Evolutionary conservation across 2,113 vertebrate genomes (phyloP).

Genomic region (Emberiza fucata): DNA sequence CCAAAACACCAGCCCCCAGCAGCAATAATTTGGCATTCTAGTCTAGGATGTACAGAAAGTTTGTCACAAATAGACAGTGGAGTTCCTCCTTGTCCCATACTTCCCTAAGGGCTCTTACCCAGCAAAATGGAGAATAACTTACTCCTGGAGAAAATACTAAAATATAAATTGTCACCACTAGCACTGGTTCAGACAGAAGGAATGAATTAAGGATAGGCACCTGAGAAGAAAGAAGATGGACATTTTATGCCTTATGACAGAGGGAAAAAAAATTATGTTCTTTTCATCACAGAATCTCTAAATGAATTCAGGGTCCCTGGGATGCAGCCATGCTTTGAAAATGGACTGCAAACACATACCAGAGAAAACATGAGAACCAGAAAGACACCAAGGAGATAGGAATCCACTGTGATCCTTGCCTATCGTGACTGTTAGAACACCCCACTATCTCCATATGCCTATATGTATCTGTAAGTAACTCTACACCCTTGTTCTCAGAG

Average conservation of each 20-base stretch:
- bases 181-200: not conserved
- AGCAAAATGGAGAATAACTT: not conserved
- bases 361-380: not conserved
- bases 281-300: not conserved
- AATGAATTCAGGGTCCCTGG: not conserved
- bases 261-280: not conserved
- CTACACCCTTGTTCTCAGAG: not conserved
- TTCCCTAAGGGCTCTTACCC: not conserved
- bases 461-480: not conserved
- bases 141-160: not conserved
- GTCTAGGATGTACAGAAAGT: not conserved
- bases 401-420: not conserved
- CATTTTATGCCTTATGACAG: not conserved
- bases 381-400: not conserved
- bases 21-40: not conserved
- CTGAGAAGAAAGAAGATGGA: not conserved
- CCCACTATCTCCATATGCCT: not conserved
- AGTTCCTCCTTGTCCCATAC: not conserved
- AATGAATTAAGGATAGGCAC: not conserved
- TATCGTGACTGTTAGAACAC: not conserved
- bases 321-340: not conserved
- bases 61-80: not conserved
- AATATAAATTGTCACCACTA: not conserved
- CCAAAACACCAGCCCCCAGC: not conserved
- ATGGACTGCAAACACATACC: not conserved